A percentile compares a stretch with the other conserved stretches of the same genome.
These are phyloP conservation scores for Plusia festucae DNA, from an alignment of 2,888 invertebrate species.

Conservation along the genomic window DNA sequence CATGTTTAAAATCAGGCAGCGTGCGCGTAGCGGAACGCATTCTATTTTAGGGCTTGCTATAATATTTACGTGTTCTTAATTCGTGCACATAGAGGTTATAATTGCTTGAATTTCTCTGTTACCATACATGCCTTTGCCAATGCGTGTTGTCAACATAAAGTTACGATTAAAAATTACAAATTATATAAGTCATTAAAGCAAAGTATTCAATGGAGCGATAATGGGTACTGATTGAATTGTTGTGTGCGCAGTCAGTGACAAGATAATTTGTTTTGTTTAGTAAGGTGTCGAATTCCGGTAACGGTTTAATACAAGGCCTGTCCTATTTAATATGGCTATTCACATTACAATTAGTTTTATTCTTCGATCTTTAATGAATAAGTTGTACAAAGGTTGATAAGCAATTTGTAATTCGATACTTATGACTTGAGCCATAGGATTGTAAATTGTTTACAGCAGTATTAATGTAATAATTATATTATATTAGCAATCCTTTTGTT, in stretches of 20 bases:
- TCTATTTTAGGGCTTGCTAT: slow-evolving; percentile 57
- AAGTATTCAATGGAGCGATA: slow-evolving; percentile 33
- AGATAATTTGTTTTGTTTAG: slow-evolving; percentile 42
- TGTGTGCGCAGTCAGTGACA: slow-evolving; percentile 46
- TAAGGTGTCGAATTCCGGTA: slow-evolving; percentile 36
- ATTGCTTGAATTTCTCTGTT: slow-evolving; percentile 17
- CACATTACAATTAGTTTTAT: slow-evolving; percentile 5
- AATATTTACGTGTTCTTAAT: slow-evolving; percentile 37
- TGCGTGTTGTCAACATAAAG: slow-evolving; percentile 42
- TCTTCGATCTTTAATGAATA: not conserved
- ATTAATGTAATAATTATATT: not conserved
- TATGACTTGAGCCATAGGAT: not conserved
- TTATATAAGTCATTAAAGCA: slow-evolving; percentile 48
- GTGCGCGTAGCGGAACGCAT: slow-evolving; percentile 67
- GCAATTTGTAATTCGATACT: not conserved
- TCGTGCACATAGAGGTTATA: slow-evolving; percentile 22
- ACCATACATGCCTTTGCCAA: slow-evolving; percentile 27
- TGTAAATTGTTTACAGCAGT: not conserved
- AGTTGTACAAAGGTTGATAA: not conserved
- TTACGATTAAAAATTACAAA: slow-evolving; percentile 40
- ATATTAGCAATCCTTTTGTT: slow-evolving; percentile 19
- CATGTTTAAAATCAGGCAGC: slow-evolving; percentile 59
- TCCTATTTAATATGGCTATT: slow-evolving; percentile 14
- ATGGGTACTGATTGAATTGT: slow-evolving; percentile 43
- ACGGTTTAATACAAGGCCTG: slow-evolving; percentile 20